Percentiles rank a stretch among this genome's conserved stretches.
Conservation (phyloP, 2,113 vertebrate genomes). For the Physeter macrocephalus region DNA sequence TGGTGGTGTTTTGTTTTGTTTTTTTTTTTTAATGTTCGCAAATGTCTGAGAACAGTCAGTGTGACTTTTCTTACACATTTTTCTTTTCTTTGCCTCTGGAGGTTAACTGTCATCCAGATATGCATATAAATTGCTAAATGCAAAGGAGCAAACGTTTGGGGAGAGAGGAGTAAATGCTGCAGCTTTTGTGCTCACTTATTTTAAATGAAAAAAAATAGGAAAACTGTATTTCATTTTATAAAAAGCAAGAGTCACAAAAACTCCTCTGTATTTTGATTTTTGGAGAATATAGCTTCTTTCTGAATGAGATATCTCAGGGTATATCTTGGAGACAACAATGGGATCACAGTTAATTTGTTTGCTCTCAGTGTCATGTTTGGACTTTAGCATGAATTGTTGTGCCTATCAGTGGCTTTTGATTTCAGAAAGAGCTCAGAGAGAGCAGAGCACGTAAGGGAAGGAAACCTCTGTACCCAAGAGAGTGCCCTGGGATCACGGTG, state of each 20-base stretch:
- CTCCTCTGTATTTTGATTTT: background rate
- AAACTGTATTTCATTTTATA: constrained; percentile 5
- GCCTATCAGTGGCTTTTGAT: background rate
- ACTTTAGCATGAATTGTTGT: background rate
- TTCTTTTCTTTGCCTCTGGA: constrained; percentile 15
- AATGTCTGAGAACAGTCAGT: background rate
- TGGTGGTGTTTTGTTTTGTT: background rate
- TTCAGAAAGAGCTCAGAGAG: background rate
- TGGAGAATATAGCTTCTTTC: background rate
- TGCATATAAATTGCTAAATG: background rate
- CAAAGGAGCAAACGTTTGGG: background rate
- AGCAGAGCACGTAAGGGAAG: background rate
- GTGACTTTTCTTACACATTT: constrained; percentile 30
- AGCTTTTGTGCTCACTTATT: background rate
- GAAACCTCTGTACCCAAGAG: constrained; percentile 1
- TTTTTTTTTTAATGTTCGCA: background rate
- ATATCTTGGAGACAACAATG: background rate
- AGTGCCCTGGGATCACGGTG: background rate
- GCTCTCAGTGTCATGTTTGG: background rate
- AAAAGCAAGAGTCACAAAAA: background rate
- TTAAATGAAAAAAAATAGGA: background rate
- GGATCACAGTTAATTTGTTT: constrained; percentile 1
- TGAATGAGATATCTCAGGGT: background rate
- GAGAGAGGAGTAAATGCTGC: background rate
- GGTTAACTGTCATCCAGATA: background rate